Evolutionary conservation across 2,888 invertebrate genomes (phyloP).

Genomic region (Leptopilina drosophilae): DNA sequence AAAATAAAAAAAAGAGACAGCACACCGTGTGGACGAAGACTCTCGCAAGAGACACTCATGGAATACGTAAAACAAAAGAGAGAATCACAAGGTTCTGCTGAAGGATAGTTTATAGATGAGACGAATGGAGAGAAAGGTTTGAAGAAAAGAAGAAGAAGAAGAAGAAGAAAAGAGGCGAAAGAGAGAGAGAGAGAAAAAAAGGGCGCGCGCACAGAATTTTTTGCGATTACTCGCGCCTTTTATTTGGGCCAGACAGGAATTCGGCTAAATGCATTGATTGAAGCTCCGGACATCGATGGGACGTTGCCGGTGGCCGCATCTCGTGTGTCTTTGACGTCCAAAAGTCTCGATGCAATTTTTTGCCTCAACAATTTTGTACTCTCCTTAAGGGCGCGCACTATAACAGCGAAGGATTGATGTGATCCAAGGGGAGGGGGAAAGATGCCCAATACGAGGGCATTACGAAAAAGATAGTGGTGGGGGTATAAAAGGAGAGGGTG

Average conservation of each 20-base stretch:
- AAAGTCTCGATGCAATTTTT: conserved; percentile 62
- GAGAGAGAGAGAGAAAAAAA: not conserved
- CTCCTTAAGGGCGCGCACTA: too few relatives aligned
- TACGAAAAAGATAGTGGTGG: not conserved
- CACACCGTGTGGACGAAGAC: conserved; percentile 52
- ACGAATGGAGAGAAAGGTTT: too few relatives aligned
- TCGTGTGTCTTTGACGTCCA: conserved; percentile 67
- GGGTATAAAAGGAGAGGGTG: too few relatives aligned
- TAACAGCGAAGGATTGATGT: too few relatives aligned
- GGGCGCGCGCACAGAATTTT: conserved; percentile 62
- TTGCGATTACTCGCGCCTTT: conserved; percentile 71
- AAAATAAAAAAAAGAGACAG: conserved; percentile 45
- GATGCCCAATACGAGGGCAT: conserved; percentile 36
- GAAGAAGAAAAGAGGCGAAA: too few relatives aligned
- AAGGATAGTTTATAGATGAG: too few relatives aligned
- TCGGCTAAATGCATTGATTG: conserved; percentile 77
- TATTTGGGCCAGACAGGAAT: conserved; percentile 77
- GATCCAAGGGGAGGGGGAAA: too few relatives aligned
- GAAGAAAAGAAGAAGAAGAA: too few relatives aligned
- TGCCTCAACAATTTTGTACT: conserved; percentile 54
- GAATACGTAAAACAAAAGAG: conserved; percentile 69
- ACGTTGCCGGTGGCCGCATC: conserved; percentile 72
- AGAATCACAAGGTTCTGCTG: conserved; percentile 44
- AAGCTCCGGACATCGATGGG: conserved; percentile 73
- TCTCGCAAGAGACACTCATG: conserved; percentile 62